Percentiles rank a stretch among this genome's conserved stretches.
Evolutionary conservation across 2,888 invertebrate species (phyloP).

Genomic region (Rhagophthalmus giganteus): DNA sequence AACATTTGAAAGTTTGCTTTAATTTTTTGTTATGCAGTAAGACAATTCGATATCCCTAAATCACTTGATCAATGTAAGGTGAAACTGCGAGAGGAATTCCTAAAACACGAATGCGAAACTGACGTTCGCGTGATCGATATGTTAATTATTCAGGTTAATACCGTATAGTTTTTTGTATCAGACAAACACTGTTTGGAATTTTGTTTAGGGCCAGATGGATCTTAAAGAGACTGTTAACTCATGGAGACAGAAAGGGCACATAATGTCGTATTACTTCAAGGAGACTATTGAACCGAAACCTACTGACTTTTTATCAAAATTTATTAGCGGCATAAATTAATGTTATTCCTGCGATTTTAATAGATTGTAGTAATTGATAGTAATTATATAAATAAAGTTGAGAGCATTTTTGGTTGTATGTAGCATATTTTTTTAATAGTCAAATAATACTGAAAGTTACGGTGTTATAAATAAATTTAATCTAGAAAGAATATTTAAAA

Average conservation of each 20-base stretch:
- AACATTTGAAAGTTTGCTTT: constrained; percentile 21
- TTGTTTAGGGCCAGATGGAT: constrained; percentile 88
- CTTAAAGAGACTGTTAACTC: constrained; percentile 80
- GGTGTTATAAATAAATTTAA: no score
- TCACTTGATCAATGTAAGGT: constrained; percentile 67
- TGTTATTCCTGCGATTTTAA: neutral
- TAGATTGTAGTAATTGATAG: neutral
- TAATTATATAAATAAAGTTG: neutral
- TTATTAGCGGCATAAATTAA: constrained; percentile 7
- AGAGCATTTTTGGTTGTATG: neutral
- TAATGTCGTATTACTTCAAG: constrained; percentile 82
- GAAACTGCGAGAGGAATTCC: constrained; percentile 79
- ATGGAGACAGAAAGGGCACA: constrained; percentile 88
- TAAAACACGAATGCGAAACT: constrained; percentile 73
- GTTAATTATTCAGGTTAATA: constrained; percentile 83
- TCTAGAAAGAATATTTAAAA: no score
- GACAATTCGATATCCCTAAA: constrained; percentile 82
- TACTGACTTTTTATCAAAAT: constrained; percentile 72
- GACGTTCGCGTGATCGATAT: constrained; percentile 91
- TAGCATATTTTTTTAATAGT: no score
- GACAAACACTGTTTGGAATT: neutral
- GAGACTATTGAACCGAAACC: constrained; percentile 84
- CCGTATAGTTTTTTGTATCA: neutral
- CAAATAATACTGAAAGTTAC: no score
- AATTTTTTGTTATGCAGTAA: constrained; percentile 62